These are phyloP conservation scores for Epinephelus fuscoguttatus DNA, from an alignment of 2,113 vertebrate genomes.

Conservation along the genomic window DNA sequence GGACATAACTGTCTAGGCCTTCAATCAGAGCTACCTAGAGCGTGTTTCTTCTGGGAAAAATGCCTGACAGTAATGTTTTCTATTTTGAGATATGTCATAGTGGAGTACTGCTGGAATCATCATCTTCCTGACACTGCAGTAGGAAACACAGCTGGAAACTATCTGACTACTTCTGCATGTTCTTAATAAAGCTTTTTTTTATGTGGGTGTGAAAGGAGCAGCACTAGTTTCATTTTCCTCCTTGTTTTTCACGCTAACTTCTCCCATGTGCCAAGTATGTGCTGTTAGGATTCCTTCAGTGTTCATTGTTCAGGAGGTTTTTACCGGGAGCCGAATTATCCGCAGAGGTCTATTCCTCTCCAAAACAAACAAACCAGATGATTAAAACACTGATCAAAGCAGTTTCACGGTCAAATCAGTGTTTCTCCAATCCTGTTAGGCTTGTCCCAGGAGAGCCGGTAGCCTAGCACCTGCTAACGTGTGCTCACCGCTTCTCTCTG, in stretches of 20 bases:
- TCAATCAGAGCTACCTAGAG: not conserved
- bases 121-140: constrained; percentile 1
- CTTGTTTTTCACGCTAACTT: not conserved
- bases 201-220: constrained; percentile 1
- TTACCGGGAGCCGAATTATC: no score
- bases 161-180: not conserved
- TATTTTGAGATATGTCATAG: constrained; percentile 20
- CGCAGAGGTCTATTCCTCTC: no score
- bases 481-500: no score
- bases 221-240: not conserved
- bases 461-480: no score
- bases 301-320: no score
- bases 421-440: no score
- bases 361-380: no score
- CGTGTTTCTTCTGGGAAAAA: not conserved
- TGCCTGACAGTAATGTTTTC: not conserved
- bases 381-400: no score
- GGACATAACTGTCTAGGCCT: not conserved
- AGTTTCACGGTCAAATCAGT: no score
- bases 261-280: no score
- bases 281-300: no score
- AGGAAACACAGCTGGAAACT: constrained; percentile 17
- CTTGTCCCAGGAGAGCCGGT: no score
- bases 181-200: not conserved
- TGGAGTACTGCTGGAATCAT: not conserved